A percentile compares a stretch with the other conserved stretches of the same genome.
phyloP scores from a whole-genome alignment of 2,888 invertebrate species.

The Boloria selene region DNA sequence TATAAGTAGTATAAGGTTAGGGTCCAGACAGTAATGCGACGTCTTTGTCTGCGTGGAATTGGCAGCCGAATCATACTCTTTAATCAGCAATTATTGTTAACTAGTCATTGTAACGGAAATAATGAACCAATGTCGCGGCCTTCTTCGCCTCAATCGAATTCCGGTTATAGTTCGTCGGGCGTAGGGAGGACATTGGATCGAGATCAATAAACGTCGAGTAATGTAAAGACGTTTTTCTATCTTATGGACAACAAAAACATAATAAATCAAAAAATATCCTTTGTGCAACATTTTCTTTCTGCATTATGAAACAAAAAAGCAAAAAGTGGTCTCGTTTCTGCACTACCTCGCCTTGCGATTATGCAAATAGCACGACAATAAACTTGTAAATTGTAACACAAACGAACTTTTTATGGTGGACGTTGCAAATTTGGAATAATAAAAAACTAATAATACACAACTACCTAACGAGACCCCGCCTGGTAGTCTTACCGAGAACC shows the following conservation, averaged over 20 bases:
- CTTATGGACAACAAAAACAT: slow-evolving; percentile 59
- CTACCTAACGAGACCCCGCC: slow-evolving; percentile 66
- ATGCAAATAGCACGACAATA: slow-evolving; percentile 78
- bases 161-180: slow-evolving; percentile 61
- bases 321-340: slow-evolving; percentile 71
- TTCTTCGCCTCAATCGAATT: slow-evolving; percentile 58
- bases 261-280: slow-evolving; percentile 74
- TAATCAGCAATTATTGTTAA: slow-evolving; percentile 69
- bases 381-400: slow-evolving; percentile 74
- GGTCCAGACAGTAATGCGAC: slow-evolving; percentile 54
- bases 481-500: slow-evolving; percentile 62
- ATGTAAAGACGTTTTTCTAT: slow-evolving; percentile 59
- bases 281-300: slow-evolving; percentile 68
- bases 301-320: slow-evolving; percentile 70
- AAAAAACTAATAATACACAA: slow-evolving; percentile 62
- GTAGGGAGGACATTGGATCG: slow-evolving; percentile 59
- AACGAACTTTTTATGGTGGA: slow-evolving; percentile 64
- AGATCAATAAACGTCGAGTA: slow-evolving; percentile 61
- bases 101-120: slow-evolving; percentile 64
- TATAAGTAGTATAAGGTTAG: slow-evolving; percentile 55
- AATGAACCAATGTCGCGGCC: slow-evolving; percentile 70
- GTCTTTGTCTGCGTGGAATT: slow-evolving; percentile 56
- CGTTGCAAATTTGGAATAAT: slow-evolving; percentile 63
- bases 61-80: slow-evolving; percentile 61
- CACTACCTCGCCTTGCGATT: slow-evolving; percentile 72